Base-by-base conservation (phyloP, 2,888 invertebrate genomes). In the Folsomia manolachei region DNA sequence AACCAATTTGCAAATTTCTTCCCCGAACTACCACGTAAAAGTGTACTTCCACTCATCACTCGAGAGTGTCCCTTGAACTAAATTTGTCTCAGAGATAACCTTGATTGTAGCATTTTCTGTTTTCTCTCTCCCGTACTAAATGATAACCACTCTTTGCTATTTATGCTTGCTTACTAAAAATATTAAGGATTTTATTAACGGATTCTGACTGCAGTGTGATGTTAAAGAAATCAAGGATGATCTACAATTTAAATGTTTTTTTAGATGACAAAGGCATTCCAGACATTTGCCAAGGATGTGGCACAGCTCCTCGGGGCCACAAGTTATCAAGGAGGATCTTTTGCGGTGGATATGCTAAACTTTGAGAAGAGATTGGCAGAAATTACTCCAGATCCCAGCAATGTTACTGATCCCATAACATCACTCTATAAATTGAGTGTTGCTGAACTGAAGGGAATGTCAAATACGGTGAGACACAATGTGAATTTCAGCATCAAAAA, bases 281-380 rank as follows among this genome's bases (percentile, higher is more conserved):
- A 85, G 79, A 83, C 84, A 62, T 84, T 85, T 73, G 84, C 87
- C 72, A 83, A 85, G 71, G 87, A 88, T 78, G 83, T 86, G 0
- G 85, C 69, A n/a, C 69, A 71, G 71, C 82, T 84, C 19, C 81
- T 88, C 71, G 85, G 86, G 27, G 86, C 85, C 1, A 84, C 86
- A 1, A 71, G 68, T 21, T 51, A 60, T 1, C 84, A 85, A 67
- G 87, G 87, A 0, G 82, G 83, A 1, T 83, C 83, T 74, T 87
- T 87, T 82, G 85, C 86, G 25, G 84, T 84, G 18, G 86, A 87
- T 76, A 85, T 87, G 73, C 87, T 86, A 79, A 84, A 84, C 75
- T 88, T 87, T 81, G 88, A 88, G 81, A 86, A 85, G 81, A 82
- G 88, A 27, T 84, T 88, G 11, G 87, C 87, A 0, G 86, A 87